Conservation (phyloP, 2,888 invertebrate species). For the Zygogramma bicolorata region DNA sequence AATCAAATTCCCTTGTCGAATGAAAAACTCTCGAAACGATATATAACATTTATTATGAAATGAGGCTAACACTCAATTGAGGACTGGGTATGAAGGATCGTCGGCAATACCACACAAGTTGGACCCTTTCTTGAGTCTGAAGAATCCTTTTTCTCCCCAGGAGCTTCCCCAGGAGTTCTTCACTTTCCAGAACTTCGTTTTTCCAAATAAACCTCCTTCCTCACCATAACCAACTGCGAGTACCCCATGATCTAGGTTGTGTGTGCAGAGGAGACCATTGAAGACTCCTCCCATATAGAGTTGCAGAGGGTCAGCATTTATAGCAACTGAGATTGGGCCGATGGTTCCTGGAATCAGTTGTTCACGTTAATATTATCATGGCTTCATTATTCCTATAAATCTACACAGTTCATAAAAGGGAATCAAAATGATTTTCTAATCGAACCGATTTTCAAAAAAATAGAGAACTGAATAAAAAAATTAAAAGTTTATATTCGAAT, state of each 20-base stretch:
- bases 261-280: neutral
- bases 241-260: conserved; percentile 8
- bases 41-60: no score
- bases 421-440: no score
- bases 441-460: no score
- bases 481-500: no score
- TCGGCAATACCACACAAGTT: conserved; percentile 22
- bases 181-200: conserved; percentile 18
- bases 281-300: conserved; percentile 22
- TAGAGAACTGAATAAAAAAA: no score
- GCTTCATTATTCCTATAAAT: no score
- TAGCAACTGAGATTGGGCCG: conserved; percentile 29
- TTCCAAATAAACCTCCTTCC: neutral
- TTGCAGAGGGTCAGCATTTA: conserved; percentile 23
- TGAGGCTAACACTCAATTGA: no score
- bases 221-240: conserved; percentile 25
- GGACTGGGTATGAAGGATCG: conserved; percentile 12
- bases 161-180: conserved; percentile 27
- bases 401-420: no score
- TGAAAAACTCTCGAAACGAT: no score
- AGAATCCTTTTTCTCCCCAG: conserved; percentile 28
- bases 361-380: no score
- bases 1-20: no score
- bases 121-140: conserved; percentile 10
- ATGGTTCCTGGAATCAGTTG: conserved; percentile 25